A percentile compares a stretch with the other conserved stretches of the same genome.
Evolutionary conservation across 2,113 vertebrate species (phyloP).

Genomic region (Oreochromis niloticus): DNA sequence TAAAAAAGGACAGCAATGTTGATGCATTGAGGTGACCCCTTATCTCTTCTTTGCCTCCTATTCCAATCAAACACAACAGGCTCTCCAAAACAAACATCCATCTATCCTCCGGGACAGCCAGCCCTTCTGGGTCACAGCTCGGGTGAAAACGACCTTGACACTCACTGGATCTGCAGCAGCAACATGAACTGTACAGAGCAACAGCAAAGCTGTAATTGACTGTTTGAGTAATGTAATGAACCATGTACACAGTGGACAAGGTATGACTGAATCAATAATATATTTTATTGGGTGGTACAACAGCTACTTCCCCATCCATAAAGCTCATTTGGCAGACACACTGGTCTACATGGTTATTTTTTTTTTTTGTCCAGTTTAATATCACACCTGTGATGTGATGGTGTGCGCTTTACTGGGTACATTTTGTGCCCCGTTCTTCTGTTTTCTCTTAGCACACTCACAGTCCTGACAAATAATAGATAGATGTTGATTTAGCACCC

Average conservation of each 20-base stretch:
- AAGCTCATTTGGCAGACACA: background rate
- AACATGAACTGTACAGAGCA: conserved; percentile 32
- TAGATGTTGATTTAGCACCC: background rate
- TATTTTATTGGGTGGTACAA: background rate
- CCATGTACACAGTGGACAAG: background rate
- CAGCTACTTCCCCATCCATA: background rate
- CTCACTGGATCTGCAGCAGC: background rate
- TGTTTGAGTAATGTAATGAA: conserved; percentile 36
- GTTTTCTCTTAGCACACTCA: background rate
- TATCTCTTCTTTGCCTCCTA: conserved; percentile 37
- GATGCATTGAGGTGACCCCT: conserved; percentile 5
- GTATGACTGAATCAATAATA: conserved; percentile 34
- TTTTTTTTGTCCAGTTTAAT: background rate
- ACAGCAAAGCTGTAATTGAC: conserved; percentile 16
- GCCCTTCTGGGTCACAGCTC: conserved; percentile 38
- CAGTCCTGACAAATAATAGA: background rate
- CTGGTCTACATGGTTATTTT: background rate
- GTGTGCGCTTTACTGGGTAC: background rate
- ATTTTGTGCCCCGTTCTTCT: background rate
- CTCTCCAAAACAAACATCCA: conserved; percentile 54
- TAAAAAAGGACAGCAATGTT: background rate
- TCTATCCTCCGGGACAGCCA: conserved; percentile 23
- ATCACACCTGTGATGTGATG: background rate
- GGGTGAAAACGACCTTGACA: conserved; percentile 45
- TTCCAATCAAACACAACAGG: conserved; percentile 46